phyloP scores from a whole-genome alignment of 1,140 invertebrate genomes.

The Eriosoma lanigerum region DNA sequence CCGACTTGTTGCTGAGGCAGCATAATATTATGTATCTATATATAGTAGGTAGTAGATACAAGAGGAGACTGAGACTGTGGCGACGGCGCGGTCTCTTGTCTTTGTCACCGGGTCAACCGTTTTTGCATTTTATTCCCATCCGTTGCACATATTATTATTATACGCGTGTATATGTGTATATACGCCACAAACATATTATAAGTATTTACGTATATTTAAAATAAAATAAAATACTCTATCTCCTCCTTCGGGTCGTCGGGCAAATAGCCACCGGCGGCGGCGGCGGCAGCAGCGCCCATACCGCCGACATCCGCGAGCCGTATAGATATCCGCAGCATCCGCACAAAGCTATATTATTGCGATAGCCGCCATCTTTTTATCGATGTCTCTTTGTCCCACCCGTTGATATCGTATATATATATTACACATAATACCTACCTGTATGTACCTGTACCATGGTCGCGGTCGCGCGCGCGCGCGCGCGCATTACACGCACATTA shows the following conservation, averaged over 20 bases:
- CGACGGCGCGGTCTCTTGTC: constrained; percentile 39
- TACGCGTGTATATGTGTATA: neutral
- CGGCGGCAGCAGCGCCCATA: constrained; percentile 13
- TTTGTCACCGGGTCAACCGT: constrained; percentile 46
- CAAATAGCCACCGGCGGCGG: constrained; percentile 20
- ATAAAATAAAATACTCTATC: constrained; percentile 37
- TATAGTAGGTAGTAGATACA: no score
- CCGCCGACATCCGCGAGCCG: neutral
- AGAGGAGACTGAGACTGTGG: neutral
- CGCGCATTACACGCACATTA: constrained; percentile 44
- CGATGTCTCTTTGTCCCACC: constrained; percentile 43
- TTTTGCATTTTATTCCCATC: constrained; percentile 50
- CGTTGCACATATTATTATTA: constrained; percentile 20
- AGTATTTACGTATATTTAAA: no score
- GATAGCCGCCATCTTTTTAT: constrained; percentile 12
- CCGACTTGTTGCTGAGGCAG: no score
- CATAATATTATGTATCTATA: no score
- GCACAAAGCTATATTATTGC: neutral
- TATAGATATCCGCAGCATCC: neutral
- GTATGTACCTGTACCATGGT: no score
- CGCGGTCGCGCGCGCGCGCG: neutral
- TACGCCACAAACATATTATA: no score
- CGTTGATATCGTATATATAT: no score
- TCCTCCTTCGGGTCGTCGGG: neutral
- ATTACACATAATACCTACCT: no score